These are phyloP conservation scores for Gambusia affinis DNA, from an alignment of 2,113 vertebrate genomes.

Conservation along the genomic window DNA sequence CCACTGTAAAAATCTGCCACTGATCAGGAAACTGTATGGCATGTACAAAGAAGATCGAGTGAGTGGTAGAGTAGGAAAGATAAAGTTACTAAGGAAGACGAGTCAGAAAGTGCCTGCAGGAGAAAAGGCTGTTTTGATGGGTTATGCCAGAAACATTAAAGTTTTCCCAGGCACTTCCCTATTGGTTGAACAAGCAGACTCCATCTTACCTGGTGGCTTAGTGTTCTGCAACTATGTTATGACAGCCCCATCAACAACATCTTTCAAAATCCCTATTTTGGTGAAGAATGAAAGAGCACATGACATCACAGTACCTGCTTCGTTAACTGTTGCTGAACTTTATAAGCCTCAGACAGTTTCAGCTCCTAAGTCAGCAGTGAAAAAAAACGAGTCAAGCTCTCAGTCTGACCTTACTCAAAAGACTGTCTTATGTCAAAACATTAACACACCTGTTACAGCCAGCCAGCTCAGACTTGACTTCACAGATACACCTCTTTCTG, in stretches of 20 bases:
- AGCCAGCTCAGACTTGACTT: background rate
- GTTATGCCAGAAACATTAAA: background rate
- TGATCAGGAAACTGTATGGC: background rate
- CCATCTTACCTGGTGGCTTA: background rate
- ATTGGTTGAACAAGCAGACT: background rate
- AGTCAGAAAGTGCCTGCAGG: background rate
- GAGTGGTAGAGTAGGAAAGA: background rate
- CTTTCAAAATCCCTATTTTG: background rate
- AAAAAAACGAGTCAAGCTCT: too few relatives aligned
- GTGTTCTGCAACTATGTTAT: background rate
- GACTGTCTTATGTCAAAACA: background rate
- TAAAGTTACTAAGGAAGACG: background rate
- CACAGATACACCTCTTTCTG: background rate
- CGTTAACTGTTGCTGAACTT: background rate
- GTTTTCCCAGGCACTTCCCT: background rate
- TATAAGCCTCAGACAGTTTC: background rate
- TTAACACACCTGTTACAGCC: background rate
- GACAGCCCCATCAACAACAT: background rate
- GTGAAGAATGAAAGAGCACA: background rate
- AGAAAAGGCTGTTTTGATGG: background rate
- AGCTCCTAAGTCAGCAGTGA: fast-evolving
- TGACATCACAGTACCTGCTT: background rate
- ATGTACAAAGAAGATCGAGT: background rate
- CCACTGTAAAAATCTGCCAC: background rate
- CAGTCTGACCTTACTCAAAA: background rate